Percentiles rank a stretch among this genome's conserved stretches.
Conservation (phyloP, 2,113 vertebrate species). For the human (Homo sapiens) region GRCh38 chr5:121733501-121734000, state of each 20-base stretch:
- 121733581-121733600: neutral
- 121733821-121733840: neutral
- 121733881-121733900: conserved; percentile 22
- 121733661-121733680: neutral
- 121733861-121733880: neutral
- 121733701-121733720: neutral
- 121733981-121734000: neutral
- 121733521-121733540: neutral
- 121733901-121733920: neutral
- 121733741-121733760: neutral
- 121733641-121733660: neutral
- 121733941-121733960: neutral
- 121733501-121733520: neutral
- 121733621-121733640: neutral
- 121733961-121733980: neutral
- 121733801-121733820: neutral
- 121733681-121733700: neutral
- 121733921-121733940: neutral
- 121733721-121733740: neutral
- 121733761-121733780: neutral
- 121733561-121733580: neutral
- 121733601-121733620: neutral
- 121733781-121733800: neutral
- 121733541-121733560: neutral
- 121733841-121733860: neutral